Percentiles rank a stretch among this genome's conserved stretches.
phyloP scores from a whole-genome alignment of 2,113 vertebrate genomes.

The Isurus oxyrinchus region DNA sequence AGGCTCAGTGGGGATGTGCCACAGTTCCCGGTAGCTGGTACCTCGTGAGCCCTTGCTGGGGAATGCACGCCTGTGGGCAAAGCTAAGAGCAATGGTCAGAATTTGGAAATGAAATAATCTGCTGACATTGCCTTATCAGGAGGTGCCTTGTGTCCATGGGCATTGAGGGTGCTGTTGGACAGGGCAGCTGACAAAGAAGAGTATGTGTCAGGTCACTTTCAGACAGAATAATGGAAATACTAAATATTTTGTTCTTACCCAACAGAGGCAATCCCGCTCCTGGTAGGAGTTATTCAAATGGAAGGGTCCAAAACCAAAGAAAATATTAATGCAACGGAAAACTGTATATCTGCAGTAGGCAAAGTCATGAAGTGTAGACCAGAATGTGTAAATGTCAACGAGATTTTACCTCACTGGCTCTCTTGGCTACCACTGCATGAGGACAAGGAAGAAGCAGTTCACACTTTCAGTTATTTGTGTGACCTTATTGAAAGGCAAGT shows the following conservation, averaged over 20 bases:
- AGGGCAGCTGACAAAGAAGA: neutral
- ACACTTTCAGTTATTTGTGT: conserved; percentile 89
- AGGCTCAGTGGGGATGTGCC: neutral
- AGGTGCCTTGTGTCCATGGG: neutral
- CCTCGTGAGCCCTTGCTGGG: neutral
- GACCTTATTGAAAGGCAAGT: conserved; percentile 92
- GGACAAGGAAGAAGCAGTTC: conserved; percentile 96
- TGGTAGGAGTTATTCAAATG: conserved; percentile 88
- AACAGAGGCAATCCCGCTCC: conserved; percentile 84
- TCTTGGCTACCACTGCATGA: conserved; percentile 93
- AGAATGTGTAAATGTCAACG: conserved; percentile 83
- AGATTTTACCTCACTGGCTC: conserved; percentile 94
- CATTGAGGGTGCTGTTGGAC: neutral
- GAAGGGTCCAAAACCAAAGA: conserved; percentile 86
- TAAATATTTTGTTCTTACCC: conserved; percentile 19
- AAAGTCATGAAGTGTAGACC: conserved; percentile 93
- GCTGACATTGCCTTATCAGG: neutral
- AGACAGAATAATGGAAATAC: neutral
- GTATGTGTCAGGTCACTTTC: neutral
- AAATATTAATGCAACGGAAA: conserved; percentile 94
- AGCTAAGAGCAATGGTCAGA: neutral
- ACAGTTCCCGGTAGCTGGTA: neutral
- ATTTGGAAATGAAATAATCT: neutral
- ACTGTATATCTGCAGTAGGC: conserved; percentile 95
- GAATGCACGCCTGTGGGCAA: neutral